Evolutionary conservation across 1,140 invertebrate species (phyloP).

Genomic region (Brachystomella parvula): DNA sequence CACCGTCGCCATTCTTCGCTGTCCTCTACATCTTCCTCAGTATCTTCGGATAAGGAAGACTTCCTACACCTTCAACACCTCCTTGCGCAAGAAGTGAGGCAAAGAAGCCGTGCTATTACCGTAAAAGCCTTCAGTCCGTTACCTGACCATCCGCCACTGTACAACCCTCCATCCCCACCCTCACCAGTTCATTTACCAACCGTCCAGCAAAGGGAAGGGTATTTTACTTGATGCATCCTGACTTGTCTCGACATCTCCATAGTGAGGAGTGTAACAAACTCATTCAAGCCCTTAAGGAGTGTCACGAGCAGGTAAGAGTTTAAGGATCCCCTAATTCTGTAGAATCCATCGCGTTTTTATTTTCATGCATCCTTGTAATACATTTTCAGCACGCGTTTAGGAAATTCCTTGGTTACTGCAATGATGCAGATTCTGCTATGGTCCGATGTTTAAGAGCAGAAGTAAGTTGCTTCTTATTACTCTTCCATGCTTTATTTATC

Average conservation of each 20-base stretch:
- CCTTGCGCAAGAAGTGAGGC: constrained; percentile 34
- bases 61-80: constrained; percentile 35
- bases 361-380: no score
- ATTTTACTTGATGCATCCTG: constrained; percentile 35
- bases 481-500: not conserved
- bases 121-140: constrained; percentile 26
- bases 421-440: constrained; percentile 21
- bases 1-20: constrained; percentile 24
- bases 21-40: constrained; percentile 29
- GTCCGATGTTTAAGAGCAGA: constrained; percentile 22
- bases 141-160: not conserved
- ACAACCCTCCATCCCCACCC: constrained; percentile 33
- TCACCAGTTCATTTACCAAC: constrained; percentile 31
- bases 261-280: constrained; percentile 20
- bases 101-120: constrained; percentile 31
- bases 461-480: constrained; percentile 3
- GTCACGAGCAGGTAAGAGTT: constrained; percentile 24
- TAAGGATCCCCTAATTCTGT: no score
- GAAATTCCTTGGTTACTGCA: constrained; percentile 21
- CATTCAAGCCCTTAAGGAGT: constrained; percentile 23
- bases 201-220: constrained; percentile 35
- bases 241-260: constrained; percentile 26
- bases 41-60: constrained; percentile 35
- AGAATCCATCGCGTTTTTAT: no score
- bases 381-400: constrained; percentile 18